A percentile compares a stretch with the other conserved stretches of the same genome.
These are phyloP conservation scores for Sphinx pinastri DNA, from an alignment of 2,888 invertebrate species.

Conservation along the genomic window DNA sequence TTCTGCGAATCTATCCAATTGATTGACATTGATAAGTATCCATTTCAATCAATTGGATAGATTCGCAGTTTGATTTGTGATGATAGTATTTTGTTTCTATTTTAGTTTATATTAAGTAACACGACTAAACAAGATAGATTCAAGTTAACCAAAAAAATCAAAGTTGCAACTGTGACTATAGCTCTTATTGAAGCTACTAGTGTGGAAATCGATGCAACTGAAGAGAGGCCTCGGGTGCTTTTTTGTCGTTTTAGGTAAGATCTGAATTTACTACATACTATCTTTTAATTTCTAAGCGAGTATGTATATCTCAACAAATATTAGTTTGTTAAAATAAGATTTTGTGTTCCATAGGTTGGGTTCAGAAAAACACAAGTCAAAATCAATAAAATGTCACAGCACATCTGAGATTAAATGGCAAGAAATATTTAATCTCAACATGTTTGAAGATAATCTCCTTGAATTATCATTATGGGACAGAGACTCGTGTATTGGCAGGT, in stretches of 20 bases:
- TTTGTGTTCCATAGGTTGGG: constrained; percentile 87
- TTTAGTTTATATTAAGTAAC: constrained; percentile 69
- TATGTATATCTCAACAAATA: neutral
- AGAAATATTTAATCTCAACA: constrained; percentile 96
- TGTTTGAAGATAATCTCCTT: constrained; percentile 94
- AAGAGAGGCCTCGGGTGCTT: constrained; percentile 91
- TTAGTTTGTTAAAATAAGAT: constrained; percentile 2
- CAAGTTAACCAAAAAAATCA: constrained; percentile 55
- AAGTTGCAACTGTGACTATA: constrained; percentile 92
- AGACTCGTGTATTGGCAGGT: constrained; percentile 84
- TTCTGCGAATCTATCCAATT: constrained; percentile 23
- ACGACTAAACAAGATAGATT: constrained; percentile 56
- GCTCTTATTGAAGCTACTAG: constrained; percentile 96
- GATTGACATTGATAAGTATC: constrained; percentile 17
- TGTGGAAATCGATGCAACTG: constrained; percentile 90
- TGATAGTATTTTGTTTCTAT: constrained; percentile 31
- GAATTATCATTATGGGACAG: constrained; percentile 95
- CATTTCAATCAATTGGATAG: no score
- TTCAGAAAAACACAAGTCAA: constrained; percentile 97
- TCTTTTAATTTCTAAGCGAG: no score
- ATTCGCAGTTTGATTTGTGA: neutral
- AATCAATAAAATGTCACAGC: constrained; percentile 86
- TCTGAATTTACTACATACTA: neutral
- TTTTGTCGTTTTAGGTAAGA: constrained; percentile 94
- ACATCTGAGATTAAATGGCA: constrained; percentile 89